Evolutionary conservation across 2,888 invertebrate species (phyloP), one percentile per base, ranked within the genome.

Genomic region (Acrobasis suavella): DNA sequence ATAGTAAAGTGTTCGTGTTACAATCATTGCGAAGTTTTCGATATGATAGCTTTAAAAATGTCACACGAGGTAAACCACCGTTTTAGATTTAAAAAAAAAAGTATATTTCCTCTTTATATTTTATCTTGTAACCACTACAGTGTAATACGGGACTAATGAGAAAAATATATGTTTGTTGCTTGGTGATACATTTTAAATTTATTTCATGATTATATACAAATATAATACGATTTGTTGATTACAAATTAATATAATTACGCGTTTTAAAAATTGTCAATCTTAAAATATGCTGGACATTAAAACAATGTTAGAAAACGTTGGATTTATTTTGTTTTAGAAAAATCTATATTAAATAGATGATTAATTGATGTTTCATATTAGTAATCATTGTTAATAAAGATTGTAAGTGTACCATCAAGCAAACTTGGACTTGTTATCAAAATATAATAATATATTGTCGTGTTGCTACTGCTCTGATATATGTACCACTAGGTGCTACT

Each of bases 11-110:
- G 82, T 87, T 85, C 77, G 83, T 81, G 74, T 76, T 50, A 46
- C 62, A 64, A 62, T 52, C 62, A 65, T 70, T 56, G 17, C 56
- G 56, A 56, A 69, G 70, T 75, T 75, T 79, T 83, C 76, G 74
- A 74, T 79, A 77, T 79, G 78, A 77, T 86, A 90, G 91, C 90
- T 89, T 91, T 91, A 90, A 88, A 85, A 76, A 80, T 84, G 85
- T 88, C 87, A 86, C 89, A 89, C 87, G 90, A 88, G 77, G 77
- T 76, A 85, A 81, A 91, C 91, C 91, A 91, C 91, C 91, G 91
- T 85, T 82, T 84, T 86, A 87, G 86, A 83, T 79, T 82, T n/a
- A 78, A 80, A 80, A 79, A 76, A 72, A 75, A 70, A 68, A 67
- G 68, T 69, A 68, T 73, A 73, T 72, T 72, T 69, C 74, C 73